phyloP scores from a whole-genome alignment of 35 echinoderm and acorn worm genomes.

The Chiridota heheva region DNA sequence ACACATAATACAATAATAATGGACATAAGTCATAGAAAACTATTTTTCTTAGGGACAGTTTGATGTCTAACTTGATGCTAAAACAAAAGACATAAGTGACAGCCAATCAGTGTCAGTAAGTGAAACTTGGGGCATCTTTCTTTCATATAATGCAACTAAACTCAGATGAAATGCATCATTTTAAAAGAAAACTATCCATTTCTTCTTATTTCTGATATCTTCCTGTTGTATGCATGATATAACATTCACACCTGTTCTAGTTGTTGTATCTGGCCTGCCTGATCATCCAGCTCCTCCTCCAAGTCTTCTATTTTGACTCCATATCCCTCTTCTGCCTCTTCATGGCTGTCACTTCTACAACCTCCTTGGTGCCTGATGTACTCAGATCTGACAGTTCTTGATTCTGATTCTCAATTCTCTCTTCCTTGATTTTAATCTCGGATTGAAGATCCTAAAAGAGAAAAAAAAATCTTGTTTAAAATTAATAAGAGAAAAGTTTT shows the following conservation, averaged over 20 bases:
- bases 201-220: too few relatives aligned
- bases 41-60: too few relatives aligned
- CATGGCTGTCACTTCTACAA: slow-evolving; percentile 64
- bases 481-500: not conserved
- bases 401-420: slow-evolving; percentile 67
- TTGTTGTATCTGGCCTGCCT: slow-evolving; percentile 87
- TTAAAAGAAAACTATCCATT: too few relatives aligned
- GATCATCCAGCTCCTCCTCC: slow-evolving; percentile 96
- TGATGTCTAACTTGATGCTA: too few relatives aligned
- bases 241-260: slow-evolving; percentile 72
- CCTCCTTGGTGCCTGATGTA: slow-evolving; percentile 83
- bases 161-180: too few relatives aligned
- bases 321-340: slow-evolving; percentile 87
- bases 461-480: not conserved
- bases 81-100: too few relatives aligned
- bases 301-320: slow-evolving; percentile 84
- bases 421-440: slow-evolving; percentile 77
- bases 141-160: too few relatives aligned
- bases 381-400: slow-evolving; percentile 76
- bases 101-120: too few relatives aligned
- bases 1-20: too few relatives aligned
- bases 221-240: too few relatives aligned
- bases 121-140: too few relatives aligned
- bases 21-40: too few relatives aligned
- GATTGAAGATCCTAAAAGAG: slow-evolving; percentile 68